These are phyloP conservation scores for Vulpes ferrilata DNA, from an alignment of 2,113 vertebrate genomes.

Conservation along the genomic window DNA sequence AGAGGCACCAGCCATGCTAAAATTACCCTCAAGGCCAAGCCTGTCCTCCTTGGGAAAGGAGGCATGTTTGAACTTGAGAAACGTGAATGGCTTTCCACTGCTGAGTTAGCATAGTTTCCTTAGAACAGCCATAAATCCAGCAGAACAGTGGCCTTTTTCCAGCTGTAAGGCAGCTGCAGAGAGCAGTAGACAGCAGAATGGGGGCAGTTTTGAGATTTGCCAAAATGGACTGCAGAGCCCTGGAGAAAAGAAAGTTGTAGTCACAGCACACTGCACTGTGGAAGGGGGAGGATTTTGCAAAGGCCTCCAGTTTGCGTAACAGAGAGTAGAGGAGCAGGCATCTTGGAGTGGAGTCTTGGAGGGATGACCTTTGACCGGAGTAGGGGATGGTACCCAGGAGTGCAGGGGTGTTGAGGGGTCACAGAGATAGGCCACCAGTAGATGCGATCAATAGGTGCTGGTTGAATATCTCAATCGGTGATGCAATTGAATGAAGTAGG, in stretches of 20 bases:
- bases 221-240: too few relatives aligned
- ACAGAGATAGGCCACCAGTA: neutral
- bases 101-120: conserved; percentile 25
- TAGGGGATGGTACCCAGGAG: neutral
- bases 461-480: neutral
- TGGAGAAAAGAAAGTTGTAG: neutral
- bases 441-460: neutral
- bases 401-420: neutral
- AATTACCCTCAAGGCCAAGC: neutral
- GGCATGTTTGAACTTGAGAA: conserved; percentile 54
- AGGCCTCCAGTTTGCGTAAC: neutral
- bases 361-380: neutral
- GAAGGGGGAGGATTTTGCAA: neutral
- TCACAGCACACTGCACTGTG: neutral
- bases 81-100: neutral
- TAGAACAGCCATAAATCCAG: neutral
- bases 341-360: neutral
- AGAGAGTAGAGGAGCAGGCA: neutral
- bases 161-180: neutral
- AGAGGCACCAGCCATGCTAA: neutral
- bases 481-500: neutral
- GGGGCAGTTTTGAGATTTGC: neutral
- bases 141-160: neutral
- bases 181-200: too few relatives aligned
- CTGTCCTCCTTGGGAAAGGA: neutral